Evolutionary conservation across 2,797 vertebrate species (phyloP).

Genomic region (Staurois parvus): DNA sequence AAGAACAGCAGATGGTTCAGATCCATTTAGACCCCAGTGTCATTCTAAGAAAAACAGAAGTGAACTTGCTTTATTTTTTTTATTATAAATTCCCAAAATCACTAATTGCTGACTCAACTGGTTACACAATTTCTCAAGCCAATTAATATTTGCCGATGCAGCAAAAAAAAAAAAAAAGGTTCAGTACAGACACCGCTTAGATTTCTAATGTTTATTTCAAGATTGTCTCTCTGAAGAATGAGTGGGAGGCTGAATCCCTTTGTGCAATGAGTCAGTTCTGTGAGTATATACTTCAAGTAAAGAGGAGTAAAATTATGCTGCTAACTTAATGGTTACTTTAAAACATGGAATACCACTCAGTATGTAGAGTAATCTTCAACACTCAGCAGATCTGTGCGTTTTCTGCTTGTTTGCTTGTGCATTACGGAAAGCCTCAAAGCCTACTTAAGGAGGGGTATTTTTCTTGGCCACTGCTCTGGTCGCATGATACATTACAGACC

Average conservation of each 20-base stretch:
- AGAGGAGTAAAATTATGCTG: not conserved
- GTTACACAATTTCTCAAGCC: not conserved
- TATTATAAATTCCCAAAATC: conserved; percentile 32
- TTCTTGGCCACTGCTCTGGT: too few relatives aligned
- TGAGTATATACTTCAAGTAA: not conserved
- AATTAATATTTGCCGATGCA: conserved; percentile 16
- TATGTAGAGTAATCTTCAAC: too few relatives aligned
- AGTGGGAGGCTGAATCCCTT: conserved; percentile 3
- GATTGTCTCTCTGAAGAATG: not conserved
- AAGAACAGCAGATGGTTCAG: not conserved
- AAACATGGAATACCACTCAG: not conserved
- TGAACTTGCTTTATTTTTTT: conserved; percentile 11
- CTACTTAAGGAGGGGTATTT: too few relatives aligned
- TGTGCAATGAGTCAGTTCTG: not conserved
- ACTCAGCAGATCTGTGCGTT: not conserved
- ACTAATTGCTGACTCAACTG: conserved; percentile 19
- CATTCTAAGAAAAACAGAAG: conserved; percentile 42
- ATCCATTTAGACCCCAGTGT: not conserved
- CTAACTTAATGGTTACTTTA: not conserved
- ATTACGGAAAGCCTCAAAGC: too few relatives aligned
- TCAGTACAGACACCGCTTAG: not conserved
- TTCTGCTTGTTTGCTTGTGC: too few relatives aligned
- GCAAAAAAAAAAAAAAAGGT: not conserved
- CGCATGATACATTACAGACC: too few relatives aligned
- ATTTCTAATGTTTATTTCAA: conserved; percentile 3